These are phyloP conservation scores for Microcebus jonahi DNA, from an alignment of 2,113 vertebrate species.

Conservation along the genomic window DNA sequence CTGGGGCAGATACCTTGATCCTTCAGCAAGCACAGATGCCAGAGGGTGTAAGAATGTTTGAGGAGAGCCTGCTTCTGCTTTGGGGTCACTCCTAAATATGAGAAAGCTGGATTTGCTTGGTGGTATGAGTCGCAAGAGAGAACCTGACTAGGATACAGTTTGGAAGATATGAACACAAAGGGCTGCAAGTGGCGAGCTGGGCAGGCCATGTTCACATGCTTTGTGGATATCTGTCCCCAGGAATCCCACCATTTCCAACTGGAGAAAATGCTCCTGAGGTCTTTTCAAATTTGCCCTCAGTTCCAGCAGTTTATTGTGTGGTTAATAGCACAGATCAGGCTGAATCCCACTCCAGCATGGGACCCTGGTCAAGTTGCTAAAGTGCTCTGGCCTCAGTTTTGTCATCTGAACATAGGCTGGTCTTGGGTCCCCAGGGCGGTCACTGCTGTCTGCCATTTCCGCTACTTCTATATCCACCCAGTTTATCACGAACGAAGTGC, in stretches of 20 bases:
- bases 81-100: neutral
- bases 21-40: neutral
- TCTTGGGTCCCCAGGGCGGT: neutral
- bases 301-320: neutral
- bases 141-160: neutral
- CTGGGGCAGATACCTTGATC: neutral
- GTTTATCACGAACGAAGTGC: neutral
- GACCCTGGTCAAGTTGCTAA: neutral
- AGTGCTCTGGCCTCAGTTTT: neutral
- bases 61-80: neutral
- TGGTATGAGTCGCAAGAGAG: neutral
- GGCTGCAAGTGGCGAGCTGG: neutral
- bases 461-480: neutral
- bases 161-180: neutral
- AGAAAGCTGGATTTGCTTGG: neutral
- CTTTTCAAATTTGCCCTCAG: neutral
- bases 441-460: neutral
- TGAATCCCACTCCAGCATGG: neutral
- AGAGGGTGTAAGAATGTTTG: neutral
- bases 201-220: neutral
- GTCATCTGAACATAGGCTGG: neutral
- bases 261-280: neutral
- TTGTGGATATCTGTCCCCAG: neutral
- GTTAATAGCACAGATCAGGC: neutral
- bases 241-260: neutral